Evolutionary conservation across 2,888 invertebrate genomes (phyloP).

Genomic region (Cephonodes hylas): DNA sequence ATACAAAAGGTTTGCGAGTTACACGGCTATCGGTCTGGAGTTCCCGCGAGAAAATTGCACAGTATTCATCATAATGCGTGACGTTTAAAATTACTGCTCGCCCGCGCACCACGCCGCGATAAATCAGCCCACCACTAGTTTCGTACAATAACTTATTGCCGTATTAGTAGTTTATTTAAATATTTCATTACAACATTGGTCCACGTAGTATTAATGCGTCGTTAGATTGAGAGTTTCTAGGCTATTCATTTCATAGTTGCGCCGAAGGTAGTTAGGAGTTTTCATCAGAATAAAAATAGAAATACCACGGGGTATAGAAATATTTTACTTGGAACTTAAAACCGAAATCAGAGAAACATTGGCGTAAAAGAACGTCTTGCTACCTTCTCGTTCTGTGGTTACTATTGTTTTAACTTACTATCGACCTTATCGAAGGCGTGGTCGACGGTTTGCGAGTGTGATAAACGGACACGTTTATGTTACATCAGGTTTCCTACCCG

Average conservation of each 20-base stretch:
- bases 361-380: no score
- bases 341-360: no score
- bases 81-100: constrained; percentile 74
- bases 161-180: constrained; percentile 40
- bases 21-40: constrained; percentile 52
- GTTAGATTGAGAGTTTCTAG: no score
- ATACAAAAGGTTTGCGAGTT: constrained; percentile 46
- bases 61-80: constrained; percentile 78
- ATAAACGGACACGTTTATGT: neutral
- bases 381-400: no score
- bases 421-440: constrained; percentile 9
- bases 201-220: no score
- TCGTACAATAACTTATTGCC: constrained; percentile 44
- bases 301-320: no score
- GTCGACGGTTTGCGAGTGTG: constrained; percentile 19
- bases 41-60: constrained; percentile 74
- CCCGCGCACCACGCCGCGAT: constrained; percentile 58
- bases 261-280: no score
- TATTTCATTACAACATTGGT: no score
- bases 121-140: constrained; percentile 73
- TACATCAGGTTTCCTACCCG: neutral
- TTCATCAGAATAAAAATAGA: no score
- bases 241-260: no score
- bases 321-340: no score
- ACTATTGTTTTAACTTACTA: no score